These are phyloP conservation scores for Cyclophora albipunctata DNA, from an alignment of 2,888 invertebrate genomes.

Conservation along the genomic window DNA sequence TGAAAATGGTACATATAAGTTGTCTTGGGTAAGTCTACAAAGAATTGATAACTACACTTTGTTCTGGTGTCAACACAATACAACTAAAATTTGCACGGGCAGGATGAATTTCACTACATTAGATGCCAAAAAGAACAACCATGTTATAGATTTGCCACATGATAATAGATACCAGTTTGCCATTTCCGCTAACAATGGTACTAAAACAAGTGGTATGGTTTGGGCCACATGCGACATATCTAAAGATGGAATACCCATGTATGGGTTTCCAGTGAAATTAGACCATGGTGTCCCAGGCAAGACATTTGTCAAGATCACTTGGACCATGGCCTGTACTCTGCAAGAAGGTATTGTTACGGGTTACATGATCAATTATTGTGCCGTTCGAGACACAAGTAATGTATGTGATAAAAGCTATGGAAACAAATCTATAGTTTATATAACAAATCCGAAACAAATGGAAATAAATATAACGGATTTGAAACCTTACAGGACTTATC, in stretches of 20 bases:
- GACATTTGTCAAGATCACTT: conserved; percentile 73
- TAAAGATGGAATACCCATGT: conserved; percentile 67
- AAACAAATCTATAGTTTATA: conserved; percentile 44
- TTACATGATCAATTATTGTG: conserved; percentile 85
- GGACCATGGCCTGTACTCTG: conserved; percentile 86
- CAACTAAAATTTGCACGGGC: conserved; percentile 71
- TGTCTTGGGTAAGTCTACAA: conserved; percentile 82
- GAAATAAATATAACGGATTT: conserved; percentile 77
- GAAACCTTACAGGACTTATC: conserved; percentile 85
- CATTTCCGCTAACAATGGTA: conserved; percentile 83
- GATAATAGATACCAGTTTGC: conserved; percentile 83
- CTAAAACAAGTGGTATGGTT: conserved; percentile 86
- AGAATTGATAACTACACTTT: conserved; percentile 82
- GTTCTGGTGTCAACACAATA: conserved; percentile 82
- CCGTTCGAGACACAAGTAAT: conserved; percentile 67
- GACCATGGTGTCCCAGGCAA: conserved; percentile 52
- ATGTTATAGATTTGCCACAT: conserved; percentile 77
- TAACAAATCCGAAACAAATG: conserved; percentile 62
- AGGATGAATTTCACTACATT: conserved; percentile 61
- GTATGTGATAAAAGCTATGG: conserved; percentile 70
- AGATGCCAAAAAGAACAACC: conserved; percentile 50
- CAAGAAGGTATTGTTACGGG: conserved; percentile 82
- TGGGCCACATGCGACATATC: conserved; percentile 84
- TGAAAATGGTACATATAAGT: conserved; percentile 81
- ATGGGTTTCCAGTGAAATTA: conserved; percentile 64